Conservation (phyloP, 2,797 vertebrate species). For the Cichlasoma orientale region DNA sequence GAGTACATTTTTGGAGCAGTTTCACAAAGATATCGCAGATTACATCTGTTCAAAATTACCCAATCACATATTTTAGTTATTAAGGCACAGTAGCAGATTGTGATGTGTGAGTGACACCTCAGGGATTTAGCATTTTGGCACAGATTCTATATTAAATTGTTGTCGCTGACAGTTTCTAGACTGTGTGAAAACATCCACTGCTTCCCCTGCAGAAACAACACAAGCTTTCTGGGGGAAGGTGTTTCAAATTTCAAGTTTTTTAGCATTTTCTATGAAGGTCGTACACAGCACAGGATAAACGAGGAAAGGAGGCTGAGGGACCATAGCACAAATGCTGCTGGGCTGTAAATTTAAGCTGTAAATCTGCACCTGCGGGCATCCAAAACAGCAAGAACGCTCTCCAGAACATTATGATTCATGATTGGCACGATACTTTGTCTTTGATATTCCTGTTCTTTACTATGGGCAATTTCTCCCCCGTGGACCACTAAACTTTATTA, state of each 20-base stretch:
- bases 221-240: constrained; percentile 1
- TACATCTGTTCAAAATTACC: background rate
- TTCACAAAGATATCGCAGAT: background rate
- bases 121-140: background rate
- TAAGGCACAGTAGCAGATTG: background rate
- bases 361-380: background rate
- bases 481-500: constrained; percentile 35
- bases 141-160: constrained; percentile 6
- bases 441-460: constrained; percentile 19
- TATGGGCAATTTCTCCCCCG: background rate
- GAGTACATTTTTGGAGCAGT: background rate
- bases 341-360: background rate
- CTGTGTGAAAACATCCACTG: constrained; percentile 44
- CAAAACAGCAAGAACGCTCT: constrained; percentile 8
- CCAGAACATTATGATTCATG: constrained; percentile 26
- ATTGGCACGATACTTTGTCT: constrained; percentile 22
- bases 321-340: background rate
- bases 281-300: background rate
- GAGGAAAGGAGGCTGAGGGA: background rate
- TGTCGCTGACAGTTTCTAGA: constrained; percentile 19
- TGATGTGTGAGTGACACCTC: constrained; percentile 13
- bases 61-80: background rate
- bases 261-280: constrained; percentile 22
- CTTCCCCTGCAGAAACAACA: constrained; percentile 29
- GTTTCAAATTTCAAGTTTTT: constrained; percentile 38